Base-by-base conservation (phyloP, 2,888 invertebrate genomes). In the Himalopsyche japonica region DNA sequence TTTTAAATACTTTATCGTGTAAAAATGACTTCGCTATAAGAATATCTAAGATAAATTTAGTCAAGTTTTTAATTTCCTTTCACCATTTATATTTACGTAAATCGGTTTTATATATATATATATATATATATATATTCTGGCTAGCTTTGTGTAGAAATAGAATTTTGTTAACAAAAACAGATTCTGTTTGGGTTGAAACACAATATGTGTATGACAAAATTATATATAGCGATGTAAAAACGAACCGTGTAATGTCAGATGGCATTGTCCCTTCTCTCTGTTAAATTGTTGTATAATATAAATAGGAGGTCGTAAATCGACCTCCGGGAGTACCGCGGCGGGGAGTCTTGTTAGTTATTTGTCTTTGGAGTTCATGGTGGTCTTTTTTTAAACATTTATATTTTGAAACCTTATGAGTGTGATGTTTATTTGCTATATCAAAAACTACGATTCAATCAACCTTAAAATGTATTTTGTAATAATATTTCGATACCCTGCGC, bases 301-400 rank as follows among this genome's bases (percentile, higher is more conserved):
- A 83, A 83, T 80, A 83, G 83, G 78, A 49, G 78, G 82, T 82
- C 57, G 82, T 84, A 84, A 84, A 81, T 84, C 81, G 82, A 82
- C 79, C 81, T 77, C 82, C 34, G 49, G 82, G 78, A 34, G 18
- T 47, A n/a, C 37, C 81, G 24, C 84, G 27, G 34, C 81, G 37
- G 84, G 84, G 79, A 48, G 78, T 76, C 84, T 84, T 84, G 84
- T 84, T 84, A 84, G 77, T 79, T 81, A 76, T 82, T 82, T 84
- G 84, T 82, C 84, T 84, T 57, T 76, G 37, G 77, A 78, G 32
- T 48, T 77, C 82, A 78, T 77, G 82, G 57, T 43, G 82, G 81
- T 76, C 57, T 34, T 47, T 64, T 84, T 80, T 80, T 82, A 57
- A 79, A 70, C 79, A 82, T 84, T 83, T 84, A 81, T 81, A 81